phyloP scores from a whole-genome alignment of 2,113 vertebrate genomes.

The Hirundichthys speculiger region DNA sequence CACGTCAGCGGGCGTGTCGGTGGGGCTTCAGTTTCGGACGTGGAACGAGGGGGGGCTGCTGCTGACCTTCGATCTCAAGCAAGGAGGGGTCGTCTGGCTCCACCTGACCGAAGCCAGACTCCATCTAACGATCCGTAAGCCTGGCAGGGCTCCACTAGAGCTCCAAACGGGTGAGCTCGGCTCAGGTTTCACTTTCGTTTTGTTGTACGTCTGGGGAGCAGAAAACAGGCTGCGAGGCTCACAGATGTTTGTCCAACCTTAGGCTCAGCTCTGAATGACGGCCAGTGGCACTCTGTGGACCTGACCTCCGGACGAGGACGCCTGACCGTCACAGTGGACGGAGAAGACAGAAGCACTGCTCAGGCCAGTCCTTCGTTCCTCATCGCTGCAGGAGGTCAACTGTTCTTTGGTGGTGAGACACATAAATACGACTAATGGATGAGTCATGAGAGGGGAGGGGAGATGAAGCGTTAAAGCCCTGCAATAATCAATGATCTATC shows the following conservation, averaged over 20 bases:
- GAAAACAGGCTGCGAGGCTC: too few species aligned
- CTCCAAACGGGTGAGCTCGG: constrained; percentile 82
- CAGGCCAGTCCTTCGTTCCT: constrained; percentile 73
- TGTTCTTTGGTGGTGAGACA: constrained; percentile 90
- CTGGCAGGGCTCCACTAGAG: constrained; percentile 80
- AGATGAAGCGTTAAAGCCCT: too few species aligned
- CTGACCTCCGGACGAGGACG: constrained; percentile 81
- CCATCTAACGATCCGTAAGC: constrained; percentile 83
- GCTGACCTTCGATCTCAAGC: constrained; percentile 80
- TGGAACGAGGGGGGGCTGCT: constrained; percentile 90
- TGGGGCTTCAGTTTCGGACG: constrained; percentile 90
- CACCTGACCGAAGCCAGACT: constrained; percentile 84
- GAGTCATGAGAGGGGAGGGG: too few species aligned
- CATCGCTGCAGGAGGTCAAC: constrained; percentile 67
- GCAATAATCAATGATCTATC: too few species aligned
- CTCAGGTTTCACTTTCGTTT: too few species aligned
- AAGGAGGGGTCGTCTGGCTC: constrained; percentile 78
- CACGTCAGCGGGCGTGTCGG: constrained; percentile 27
- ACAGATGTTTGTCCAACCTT: background rate
- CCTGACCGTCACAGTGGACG: constrained; percentile 83
- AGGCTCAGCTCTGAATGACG: constrained; percentile 87
- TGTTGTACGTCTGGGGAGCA: too few species aligned
- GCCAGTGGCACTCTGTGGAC: constrained; percentile 90
- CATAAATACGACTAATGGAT: too few species aligned
- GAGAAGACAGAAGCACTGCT: constrained; percentile 64